These are phyloP conservation scores for Cephus cinctus DNA, from an alignment of 1,140 invertebrate species.

Conservation along the genomic window DNA sequence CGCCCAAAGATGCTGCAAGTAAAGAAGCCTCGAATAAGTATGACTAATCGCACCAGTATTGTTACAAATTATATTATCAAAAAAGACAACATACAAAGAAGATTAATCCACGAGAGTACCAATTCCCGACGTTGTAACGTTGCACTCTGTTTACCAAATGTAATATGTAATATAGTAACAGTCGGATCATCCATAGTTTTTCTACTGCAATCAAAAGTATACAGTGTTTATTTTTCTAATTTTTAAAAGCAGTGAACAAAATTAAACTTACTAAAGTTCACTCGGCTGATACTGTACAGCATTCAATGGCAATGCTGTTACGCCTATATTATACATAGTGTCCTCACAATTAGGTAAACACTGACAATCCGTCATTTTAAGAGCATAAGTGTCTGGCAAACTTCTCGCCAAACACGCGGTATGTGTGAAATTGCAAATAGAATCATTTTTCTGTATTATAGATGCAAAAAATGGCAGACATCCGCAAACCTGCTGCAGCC, in stretches of 20 bases:
- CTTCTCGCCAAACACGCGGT: conserved; percentile 19
- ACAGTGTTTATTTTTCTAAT: conserved; percentile 19
- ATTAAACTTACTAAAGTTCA: conserved; percentile 42
- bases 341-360: conserved; percentile 44
- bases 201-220: conserved; percentile 45
- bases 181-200: conserved; percentile 46
- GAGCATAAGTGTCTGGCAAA: conserved; percentile 9
- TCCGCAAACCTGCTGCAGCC: conserved; percentile 12
- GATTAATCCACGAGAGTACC: conserved; percentile 42
- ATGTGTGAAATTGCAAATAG: conserved; percentile 24
- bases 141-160: conserved; percentile 62
- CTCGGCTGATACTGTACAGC: conserved; percentile 27
- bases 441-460: not conserved
- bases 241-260: conserved; percentile 57
- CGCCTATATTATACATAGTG: conserved; percentile 27
- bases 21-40: conserved; percentile 10
- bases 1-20: conserved; percentile 53
- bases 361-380: conserved; percentile 24
- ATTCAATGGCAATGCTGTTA: conserved; percentile 29
- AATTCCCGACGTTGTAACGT: conserved; percentile 62
- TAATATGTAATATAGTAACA: conserved; percentile 62
- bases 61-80: not conserved
- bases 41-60: conserved; percentile 20
- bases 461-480: conserved; percentile 22
- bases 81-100: conserved; percentile 40